Base-by-base conservation (phyloP, 2,113 vertebrate genomes). In the Dendrocopos noguchii region DNA sequence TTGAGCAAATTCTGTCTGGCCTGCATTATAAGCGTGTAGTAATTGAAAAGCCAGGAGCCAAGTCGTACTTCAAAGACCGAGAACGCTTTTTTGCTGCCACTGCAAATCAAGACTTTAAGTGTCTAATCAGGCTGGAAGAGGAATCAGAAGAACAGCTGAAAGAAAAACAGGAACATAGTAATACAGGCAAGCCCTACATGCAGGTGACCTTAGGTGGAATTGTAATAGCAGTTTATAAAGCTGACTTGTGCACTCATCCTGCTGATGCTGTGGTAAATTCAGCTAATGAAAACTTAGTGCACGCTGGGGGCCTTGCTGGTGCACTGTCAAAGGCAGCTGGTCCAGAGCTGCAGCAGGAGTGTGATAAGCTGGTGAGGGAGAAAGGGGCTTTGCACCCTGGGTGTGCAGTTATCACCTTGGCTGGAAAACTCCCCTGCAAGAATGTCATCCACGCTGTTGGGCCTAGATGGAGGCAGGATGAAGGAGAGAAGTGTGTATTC, bases 371-470 rank as follows among this genome's bases (percentile, higher is more conserved):
- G 55, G 93, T 98, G n/a, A 80, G 11, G 31, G 56, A 0, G 2
- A 31, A 11, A 0, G 97, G 97, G 28, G 10, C 2, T 0, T 27
- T 99, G 8, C 92, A 67, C 7, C 79, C 96, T 0, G 98, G 98
- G 4, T 31, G 70, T 0, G 97, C 92, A 0, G 78, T 97, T n/a
- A 88, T 98, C 46, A 98, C 98, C 0, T 10, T 71, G 2, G 97
- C 98, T 2, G 95, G 98, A 6, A 95, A 33, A 0, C 98, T 99
- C 6, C 95, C 83, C 4, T 99, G 98, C 92, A 97, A 91, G 71
- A 96, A 96, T 0, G 68, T 99, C 27, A 98, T 99, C 57, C 98
- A 99, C 7, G 98, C 97, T 4, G 97, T 99, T 7, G 98, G 94
- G 55, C 98, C 98, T 56, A 46, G 6, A 11, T 99, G 97, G 97